Base-by-base conservation (phyloP, 2,888 invertebrate species). In the Drosophila quasianomalipes region DNA sequence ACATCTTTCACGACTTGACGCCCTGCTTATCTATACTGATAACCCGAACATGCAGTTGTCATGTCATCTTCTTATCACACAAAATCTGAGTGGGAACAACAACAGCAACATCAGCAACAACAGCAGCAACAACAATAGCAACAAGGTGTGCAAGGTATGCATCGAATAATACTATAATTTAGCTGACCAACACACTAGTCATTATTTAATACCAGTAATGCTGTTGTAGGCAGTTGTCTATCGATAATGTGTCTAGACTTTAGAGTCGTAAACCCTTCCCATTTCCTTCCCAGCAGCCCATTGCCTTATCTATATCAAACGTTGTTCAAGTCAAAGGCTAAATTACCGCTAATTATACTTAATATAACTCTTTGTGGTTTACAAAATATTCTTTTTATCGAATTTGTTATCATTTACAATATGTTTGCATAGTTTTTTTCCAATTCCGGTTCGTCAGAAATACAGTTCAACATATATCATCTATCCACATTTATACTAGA, bases 1-100 rank as follows among this genome's bases (percentile, higher is more conserved):
- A 66, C 81, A 79, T 81, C 66, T 66, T 77, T 73, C 54, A 57
- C 68, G 72, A 76, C 76, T 81, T 77, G 63, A 77, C 73, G 77
- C 65, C 68, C 76, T 65, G 64, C 41, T 28, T 28, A 57, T 37
- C n/a, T 41, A 51, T 39, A 54, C 70, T 81, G 79, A 79, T 79
- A 79, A 79, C 81, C 81, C 70, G 66, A 54, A 54, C 71, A 69
- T 66, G 59, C 68, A 60, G 16, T 44, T 47, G 26, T 59, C 74
- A 60, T 51, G 65, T 76, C 53, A 53, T 66, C 65, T 33, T n/a
- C 54, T 77, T 81, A 81, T 79, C 79, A 61, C 65, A 66, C 52
- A 58, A 30, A 69, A 81, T 79, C 81, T 72, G 41, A 28, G 37
- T n/a, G 47, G 30, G 31, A 33, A 26, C 30, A 61, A 22, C 14